phyloP scores from a whole-genome alignment of 2,888 invertebrate species.

The Drosophila mayaguana region DNA sequence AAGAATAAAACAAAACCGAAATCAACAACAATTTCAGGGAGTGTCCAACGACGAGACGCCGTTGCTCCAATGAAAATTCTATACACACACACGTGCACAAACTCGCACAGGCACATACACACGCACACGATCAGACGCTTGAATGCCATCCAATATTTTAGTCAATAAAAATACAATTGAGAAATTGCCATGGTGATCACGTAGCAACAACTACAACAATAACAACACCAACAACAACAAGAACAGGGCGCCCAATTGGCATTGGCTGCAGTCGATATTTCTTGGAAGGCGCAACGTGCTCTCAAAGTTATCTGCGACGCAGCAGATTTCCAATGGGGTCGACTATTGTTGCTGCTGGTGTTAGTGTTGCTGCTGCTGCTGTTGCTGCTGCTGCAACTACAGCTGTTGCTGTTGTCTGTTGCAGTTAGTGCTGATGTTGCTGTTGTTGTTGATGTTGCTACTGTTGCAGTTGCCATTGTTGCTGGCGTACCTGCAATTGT shows the following conservation, averaged over 20 bases:
- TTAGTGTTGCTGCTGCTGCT: constrained; percentile 1
- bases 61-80: constrained; percentile 65
- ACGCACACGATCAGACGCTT: constrained; percentile 52
- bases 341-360: constrained; percentile 13
- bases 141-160: constrained; percentile 70
- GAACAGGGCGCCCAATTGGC: constrained; percentile 58
- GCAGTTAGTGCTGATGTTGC: neutral
- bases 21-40: constrained; percentile 49
- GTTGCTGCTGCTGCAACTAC: neutral
- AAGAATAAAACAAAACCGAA: constrained; percentile 24
- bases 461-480: neutral
- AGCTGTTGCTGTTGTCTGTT: neutral
- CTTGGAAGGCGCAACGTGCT: constrained; percentile 48
- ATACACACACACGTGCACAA: constrained; percentile 34
- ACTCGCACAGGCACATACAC: neutral
- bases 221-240: constrained; percentile 28
- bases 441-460: constrained; percentile 9
- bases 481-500: neutral
- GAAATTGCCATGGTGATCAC: constrained; percentile 80
- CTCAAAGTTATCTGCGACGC: constrained; percentile 12
- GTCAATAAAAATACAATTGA: constrained; percentile 79
- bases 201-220: constrained; percentile 53
- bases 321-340: constrained; percentile 37
- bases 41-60: constrained; percentile 49
- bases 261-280: constrained; percentile 59